These are phyloP conservation scores for Calliopum simillimum DNA, from an alignment of 2,888 invertebrate genomes.

Conservation along the genomic window DNA sequence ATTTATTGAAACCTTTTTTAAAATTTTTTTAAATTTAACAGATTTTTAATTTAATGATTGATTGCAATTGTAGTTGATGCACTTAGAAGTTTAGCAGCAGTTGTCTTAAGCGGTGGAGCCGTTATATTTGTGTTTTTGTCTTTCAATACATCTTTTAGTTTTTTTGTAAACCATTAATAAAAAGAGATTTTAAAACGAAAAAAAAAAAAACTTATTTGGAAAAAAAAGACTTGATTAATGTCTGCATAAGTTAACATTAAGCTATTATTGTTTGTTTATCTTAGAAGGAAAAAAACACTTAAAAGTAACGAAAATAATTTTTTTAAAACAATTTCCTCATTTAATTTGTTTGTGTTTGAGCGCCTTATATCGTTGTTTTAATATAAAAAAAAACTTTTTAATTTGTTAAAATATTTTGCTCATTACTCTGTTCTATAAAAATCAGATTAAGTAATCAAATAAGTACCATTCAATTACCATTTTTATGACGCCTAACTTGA, in stretches of 20 bases:
- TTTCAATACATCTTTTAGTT: conserved; percentile 10
- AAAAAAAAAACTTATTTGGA: not conserved
- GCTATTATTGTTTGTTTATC: too few relatives aligned
- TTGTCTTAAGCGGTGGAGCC: not conserved
- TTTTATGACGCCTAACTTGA: too few relatives aligned
- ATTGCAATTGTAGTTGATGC: conserved; percentile 12
- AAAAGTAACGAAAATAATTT: too few relatives aligned
- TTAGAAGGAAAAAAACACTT: too few relatives aligned
- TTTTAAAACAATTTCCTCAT: too few relatives aligned
- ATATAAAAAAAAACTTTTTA: too few relatives aligned
- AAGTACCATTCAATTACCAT: too few relatives aligned
- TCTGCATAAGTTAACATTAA: not conserved
- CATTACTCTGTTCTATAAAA: too few relatives aligned
- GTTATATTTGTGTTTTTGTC: conserved; percentile 2
- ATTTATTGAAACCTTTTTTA: conserved; percentile 5
- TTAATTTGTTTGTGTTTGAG: too few relatives aligned
- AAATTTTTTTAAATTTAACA: not conserved
- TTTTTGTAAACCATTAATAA: conserved; percentile 15
- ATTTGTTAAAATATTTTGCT: too few relatives aligned
- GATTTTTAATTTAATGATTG: conserved; percentile 1
- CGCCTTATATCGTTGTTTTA: too few relatives aligned
- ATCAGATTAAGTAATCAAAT: too few relatives aligned
- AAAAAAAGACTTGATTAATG: conserved; percentile 18
- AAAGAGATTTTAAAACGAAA: conserved; percentile 17
- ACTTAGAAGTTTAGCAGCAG: not conserved